Percentiles rank a stretch among this genome's conserved stretches.
Evolutionary conservation across 1,140 invertebrate species (phyloP).

Genomic region (Ostrea edulis): DNA sequence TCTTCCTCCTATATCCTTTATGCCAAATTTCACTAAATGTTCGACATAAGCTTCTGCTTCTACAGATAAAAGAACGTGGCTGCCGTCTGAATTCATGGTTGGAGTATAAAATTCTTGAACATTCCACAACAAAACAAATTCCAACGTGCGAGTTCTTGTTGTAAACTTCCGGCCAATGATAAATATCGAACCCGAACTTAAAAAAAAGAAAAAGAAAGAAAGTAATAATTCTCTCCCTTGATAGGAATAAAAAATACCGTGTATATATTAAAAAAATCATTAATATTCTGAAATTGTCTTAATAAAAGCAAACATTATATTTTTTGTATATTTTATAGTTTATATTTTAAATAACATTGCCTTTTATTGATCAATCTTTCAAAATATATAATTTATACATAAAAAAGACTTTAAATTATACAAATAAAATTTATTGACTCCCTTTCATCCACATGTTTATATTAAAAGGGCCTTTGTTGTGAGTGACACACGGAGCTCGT

Average conservation of each 20-base stretch:
- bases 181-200: background rate
- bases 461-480: slow-evolving; percentile 58
- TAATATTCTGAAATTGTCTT: background rate
- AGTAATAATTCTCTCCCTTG: slow-evolving; percentile 9
- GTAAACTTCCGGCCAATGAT: slow-evolving; percentile 45
- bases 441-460: background rate
- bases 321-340: background rate
- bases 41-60: slow-evolving; percentile 75
- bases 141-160: slow-evolving; percentile 54
- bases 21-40: slow-evolving; percentile 67
- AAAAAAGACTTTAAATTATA: background rate
- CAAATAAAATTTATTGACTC: background rate
- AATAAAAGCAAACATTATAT: background rate
- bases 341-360: background rate
- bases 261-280: too few species aligned
- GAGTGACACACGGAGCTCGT: slow-evolving; percentile 47
- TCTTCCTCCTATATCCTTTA: slow-evolving; percentile 72
- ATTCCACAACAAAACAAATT: slow-evolving; percentile 18
- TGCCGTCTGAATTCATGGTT: slow-evolving; percentile 60
- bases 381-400: background rate
- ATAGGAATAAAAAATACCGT: background rate
- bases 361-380: background rate
- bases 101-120: slow-evolving; percentile 12
- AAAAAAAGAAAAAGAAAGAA: background rate
- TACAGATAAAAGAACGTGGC: slow-evolving; percentile 70